Base-by-base conservation (phyloP, 2,797 vertebrate genomes). In the Pseudochirops corinnae region DNA sequence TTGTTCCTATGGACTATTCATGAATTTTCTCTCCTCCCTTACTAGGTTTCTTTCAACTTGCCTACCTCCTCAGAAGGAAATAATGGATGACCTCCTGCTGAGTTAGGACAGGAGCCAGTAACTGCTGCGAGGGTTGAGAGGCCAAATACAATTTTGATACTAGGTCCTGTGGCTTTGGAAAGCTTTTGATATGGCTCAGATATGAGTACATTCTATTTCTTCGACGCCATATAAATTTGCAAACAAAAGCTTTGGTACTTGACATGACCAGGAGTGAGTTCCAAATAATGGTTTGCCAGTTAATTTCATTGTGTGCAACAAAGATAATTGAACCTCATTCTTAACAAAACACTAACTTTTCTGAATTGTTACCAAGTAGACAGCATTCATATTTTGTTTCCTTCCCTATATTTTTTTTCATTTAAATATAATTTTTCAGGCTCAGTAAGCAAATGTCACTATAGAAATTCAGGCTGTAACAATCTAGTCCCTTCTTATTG, bases 1-100 rank as follows among this genome's bases (percentile, higher is more conserved):
- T 93, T 97, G 95, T 96, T 97, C 62, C 96, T 96, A 95, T 96
- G 93, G 95, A 97, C 96, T 46, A 31, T 94, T 93, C 92, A 93
- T 92, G 52, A 33, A 82, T 46, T 82, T 46, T 82, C 50, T 31
- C 18, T 29, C 10, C 62, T 82, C 62, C 21, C 28, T 55, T 26
- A 10, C 31, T 52, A 55, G 28, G 55, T 91, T 33, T 28, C 56
- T 92, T 24, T 56, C 57, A 74, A 53, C 26, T 56, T 55, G 50
- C 57, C 94, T 82, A 50, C 26, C 31, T 92, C 57, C 87, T 91
- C 74, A 55, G 74, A 52, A 94, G 74, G 67, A 82, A 90, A 90
- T 58, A 91, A 90, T 28, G 31, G 56, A 39, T 26, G 31, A 50
- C 92, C 91, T 92, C 93, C 91, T 94, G 93, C 57, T 91, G 92